Evolutionary conservation across 2,113 vertebrate species (phyloP), one percentile per base, ranked within the genome.

Genomic region (Cyprinodon tularosa): DNA sequence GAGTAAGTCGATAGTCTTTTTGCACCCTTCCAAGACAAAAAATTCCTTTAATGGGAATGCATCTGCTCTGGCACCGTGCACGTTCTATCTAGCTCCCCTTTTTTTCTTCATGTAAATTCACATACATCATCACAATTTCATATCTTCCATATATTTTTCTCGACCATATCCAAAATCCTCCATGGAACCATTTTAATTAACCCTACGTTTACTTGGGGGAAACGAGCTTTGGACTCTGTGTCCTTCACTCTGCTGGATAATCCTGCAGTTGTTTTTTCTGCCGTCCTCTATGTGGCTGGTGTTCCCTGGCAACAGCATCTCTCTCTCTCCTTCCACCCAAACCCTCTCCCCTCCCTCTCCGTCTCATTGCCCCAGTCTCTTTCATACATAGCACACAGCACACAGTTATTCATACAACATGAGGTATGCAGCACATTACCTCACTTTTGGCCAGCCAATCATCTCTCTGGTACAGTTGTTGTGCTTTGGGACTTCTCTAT

Each of bases 231-330:
- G 60, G 40, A 64, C 66, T 74, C 74, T 76, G 59, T 77, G 50
- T 81, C 60, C 38, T 81, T 84, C 57, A 66, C 63, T 77, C 75
- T 68, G 50, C 81, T 53, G 70, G 68, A 77, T 88, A 83, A 86
- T 84, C 73, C 71, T 60, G 50, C 83, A 80, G 47, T 67, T 84
- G 74, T 75, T 78, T 75, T 78, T 80, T 82, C 80, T 72, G 53
- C 83, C 80, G 72, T 85, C 71, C 64, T 85, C 77, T 81, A 67
- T 85, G 71, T 68, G 74, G 83, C 75, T 77, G 78, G 80, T 90
- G 92, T 93, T 93, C 81, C 92, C 88, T 88, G 87, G 92, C 92
- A 94, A 94, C 93, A 91, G 87, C 91, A 90, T 93, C 88, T 86
- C 68, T 93, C 87, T 86, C 68, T 85, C 78, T 73, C 77, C 75